Base-by-base conservation (phyloP, 2,888 invertebrate genomes). In the Phortica okadai region DNA sequence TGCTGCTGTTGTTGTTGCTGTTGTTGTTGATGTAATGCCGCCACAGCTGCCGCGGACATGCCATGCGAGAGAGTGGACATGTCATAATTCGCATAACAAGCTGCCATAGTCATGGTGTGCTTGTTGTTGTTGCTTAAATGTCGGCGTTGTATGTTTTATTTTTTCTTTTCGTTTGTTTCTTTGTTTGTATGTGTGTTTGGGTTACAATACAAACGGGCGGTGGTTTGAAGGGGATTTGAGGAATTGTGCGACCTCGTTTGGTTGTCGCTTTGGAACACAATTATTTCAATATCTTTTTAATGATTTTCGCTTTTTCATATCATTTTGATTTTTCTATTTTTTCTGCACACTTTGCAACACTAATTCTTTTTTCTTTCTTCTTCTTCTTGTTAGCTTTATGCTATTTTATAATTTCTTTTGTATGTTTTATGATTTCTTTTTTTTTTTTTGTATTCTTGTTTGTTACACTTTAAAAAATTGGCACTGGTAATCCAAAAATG, bases 51-150 rank as follows among this genome's bases (percentile, higher is more conserved):
- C 56, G 88, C 83, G 54, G 89, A 84, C 89, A 91, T 87, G 82
- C 87, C 86, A 81, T 91, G 91, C 81, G 91, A 87, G 79, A 91
- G 81, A 67, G 91, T 85, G 77, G 90, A 88, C 89, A 91, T 88
- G 85, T 92, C 90, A 82, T 92, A 92, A 82, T 89, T 92, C 77
- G 91, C 89, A 85, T 91, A 92, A 77, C 91, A 92, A 75, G 91
- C 91, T 77, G 92, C 91, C 92, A 92, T 92, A 82, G 91, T 91
- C 91, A 91, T 91, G 77, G 77, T 82, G 79, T 62, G 64, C 45
- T 16, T 66, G 74, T 25, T 79, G 76, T 33, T 74, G 67, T 75
- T 74, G 62, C 54, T 59, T 70, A n/a, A 59, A 16, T 45, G 73
- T 54, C 25, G n/a, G 66, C 45, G 74, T 50, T 25, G 72, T 75